Evolutionary conservation across 1,140 invertebrate species (phyloP).

Genomic region (Trialeurodes vaporariorum): DNA sequence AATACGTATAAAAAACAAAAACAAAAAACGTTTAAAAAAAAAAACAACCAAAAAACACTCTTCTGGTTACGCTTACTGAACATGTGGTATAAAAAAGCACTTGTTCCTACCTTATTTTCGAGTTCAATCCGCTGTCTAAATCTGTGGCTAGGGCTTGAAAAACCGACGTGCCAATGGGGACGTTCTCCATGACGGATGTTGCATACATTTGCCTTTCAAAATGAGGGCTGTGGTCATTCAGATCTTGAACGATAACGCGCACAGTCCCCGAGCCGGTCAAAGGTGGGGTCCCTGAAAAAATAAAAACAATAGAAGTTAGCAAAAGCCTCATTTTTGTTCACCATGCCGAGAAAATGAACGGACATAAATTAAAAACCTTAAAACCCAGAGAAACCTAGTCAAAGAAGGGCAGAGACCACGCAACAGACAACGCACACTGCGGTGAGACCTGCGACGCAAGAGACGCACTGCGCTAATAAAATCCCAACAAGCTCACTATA

Average conservation of each 20-base stretch:
- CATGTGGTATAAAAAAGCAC: not conserved
- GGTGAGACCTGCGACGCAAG: too few species aligned
- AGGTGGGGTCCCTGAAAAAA: slow-evolving; percentile 64
- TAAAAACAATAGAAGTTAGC: too few species aligned
- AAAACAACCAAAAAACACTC: not conserved
- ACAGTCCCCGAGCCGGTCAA: slow-evolving; percentile 79
- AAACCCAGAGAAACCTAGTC: not conserved
- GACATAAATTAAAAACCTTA: slow-evolving; percentile 10
- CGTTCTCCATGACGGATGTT: slow-evolving; percentile 63
- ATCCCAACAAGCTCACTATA: too few species aligned
- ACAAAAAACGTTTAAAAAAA: slow-evolving; percentile 9
- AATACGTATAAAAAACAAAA: not conserved
- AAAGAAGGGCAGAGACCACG: too few species aligned
- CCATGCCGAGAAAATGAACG: slow-evolving; percentile 17
- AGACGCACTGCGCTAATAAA: too few species aligned
- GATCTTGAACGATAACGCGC: slow-evolving; percentile 76
- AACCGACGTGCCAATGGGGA: slow-evolving; percentile 55
- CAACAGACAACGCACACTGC: too few species aligned
- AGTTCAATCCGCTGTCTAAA: slow-evolving; percentile 69
- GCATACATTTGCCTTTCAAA: slow-evolving; percentile 67
- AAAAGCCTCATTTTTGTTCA: too few species aligned
- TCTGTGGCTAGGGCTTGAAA: slow-evolving; percentile 61
- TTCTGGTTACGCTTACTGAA: slow-evolving; percentile 2
- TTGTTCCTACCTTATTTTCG: slow-evolving; percentile 54
- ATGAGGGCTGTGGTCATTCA: slow-evolving; percentile 84